Evolutionary conservation across 2,888 invertebrate genomes (phyloP).

Genomic region (Ophioninae sp.): DNA sequence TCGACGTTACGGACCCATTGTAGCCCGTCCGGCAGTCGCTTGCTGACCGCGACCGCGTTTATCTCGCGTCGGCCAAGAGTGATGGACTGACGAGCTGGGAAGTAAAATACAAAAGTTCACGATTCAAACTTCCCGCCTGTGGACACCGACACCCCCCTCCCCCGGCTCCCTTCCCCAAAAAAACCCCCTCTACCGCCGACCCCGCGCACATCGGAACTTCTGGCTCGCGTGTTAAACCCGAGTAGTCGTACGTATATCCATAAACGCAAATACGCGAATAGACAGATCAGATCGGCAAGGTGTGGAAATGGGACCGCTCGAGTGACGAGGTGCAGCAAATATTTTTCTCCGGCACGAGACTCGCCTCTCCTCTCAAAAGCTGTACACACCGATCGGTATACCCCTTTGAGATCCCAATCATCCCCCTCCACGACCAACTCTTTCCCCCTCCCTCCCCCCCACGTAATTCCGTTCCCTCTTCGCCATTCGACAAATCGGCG

Average conservation of each 20-base stretch:
- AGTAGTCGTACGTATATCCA: neutral
- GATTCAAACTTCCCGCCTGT: slow-evolving; percentile 22
- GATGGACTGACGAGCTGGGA: slow-evolving; percentile 71
- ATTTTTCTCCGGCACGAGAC: slow-evolving; percentile 4
- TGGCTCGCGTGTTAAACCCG: neutral
- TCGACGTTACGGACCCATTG: slow-evolving; percentile 64
- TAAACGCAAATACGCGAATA: neutral
- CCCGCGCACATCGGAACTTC: neutral
- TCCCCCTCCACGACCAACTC: neutral
- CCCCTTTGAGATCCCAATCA: neutral
- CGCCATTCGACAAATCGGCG: neutral
- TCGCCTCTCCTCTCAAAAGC: neutral
- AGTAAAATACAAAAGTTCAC: slow-evolving; percentile 8
- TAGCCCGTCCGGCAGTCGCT: slow-evolving; percentile 75
- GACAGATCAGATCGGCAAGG: neutral
- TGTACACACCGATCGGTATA: neutral
- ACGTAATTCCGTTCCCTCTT: neutral
- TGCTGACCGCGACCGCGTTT: slow-evolving; percentile 79
- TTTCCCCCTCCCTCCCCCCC: neutral
- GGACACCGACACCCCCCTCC: slow-evolving; percentile 37
- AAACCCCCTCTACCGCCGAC: neutral
- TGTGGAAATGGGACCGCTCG: slow-evolving; percentile 18
- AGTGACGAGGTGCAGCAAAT: slow-evolving; percentile 24
- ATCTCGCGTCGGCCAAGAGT: slow-evolving; percentile 70
- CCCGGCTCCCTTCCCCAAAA: slow-evolving; percentile 3